Conservation (phyloP, 1,140 invertebrate species). For the Mylabris phalerata region DNA sequence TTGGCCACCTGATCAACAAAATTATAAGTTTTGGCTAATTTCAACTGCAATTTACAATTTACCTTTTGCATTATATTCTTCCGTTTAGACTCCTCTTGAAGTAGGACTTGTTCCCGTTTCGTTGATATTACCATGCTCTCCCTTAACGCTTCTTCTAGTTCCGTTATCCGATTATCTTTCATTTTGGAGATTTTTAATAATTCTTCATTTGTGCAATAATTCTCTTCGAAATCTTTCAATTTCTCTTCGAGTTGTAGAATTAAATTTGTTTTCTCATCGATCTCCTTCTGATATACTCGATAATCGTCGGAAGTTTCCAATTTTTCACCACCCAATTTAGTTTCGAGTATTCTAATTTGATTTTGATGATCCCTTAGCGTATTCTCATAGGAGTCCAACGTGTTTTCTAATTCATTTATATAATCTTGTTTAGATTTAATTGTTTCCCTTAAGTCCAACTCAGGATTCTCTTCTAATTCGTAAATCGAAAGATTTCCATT, state of each 20-base stretch:
- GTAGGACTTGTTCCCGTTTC: conserved; percentile 56
- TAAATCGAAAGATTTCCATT: conserved; percentile 15
- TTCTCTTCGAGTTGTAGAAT: conserved; percentile 11
- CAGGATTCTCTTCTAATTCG: conserved; percentile 10
- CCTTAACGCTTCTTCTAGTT: conserved; percentile 71
- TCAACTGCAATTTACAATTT: background rate
- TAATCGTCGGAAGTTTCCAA: conserved; percentile 18
- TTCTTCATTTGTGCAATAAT: background rate
- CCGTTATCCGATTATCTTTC: conserved; percentile 53
- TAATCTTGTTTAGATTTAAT: conserved; percentile 19
- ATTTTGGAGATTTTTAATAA: conserved; percentile 5
- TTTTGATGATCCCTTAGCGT: conserved; percentile 21
- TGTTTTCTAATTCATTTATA: conserved; percentile 25
- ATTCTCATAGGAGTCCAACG: conserved; percentile 21
- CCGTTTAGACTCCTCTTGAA: conserved; percentile 52
- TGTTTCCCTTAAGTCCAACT: conserved; percentile 16
- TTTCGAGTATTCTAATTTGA: conserved; percentile 24
- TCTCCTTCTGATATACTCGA: conserved; percentile 18
- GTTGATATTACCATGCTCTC: conserved; percentile 58
- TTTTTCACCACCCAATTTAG: conserved; percentile 13
- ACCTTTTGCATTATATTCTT: conserved; percentile 58
- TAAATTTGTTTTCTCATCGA: conserved; percentile 25
- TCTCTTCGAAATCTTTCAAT: conserved; percentile 15
- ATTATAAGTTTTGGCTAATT: conserved; percentile 17
- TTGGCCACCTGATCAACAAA: conserved; percentile 55